Conservation (phyloP, 2,888 invertebrate species). For the Ditula angustiorana region DNA sequence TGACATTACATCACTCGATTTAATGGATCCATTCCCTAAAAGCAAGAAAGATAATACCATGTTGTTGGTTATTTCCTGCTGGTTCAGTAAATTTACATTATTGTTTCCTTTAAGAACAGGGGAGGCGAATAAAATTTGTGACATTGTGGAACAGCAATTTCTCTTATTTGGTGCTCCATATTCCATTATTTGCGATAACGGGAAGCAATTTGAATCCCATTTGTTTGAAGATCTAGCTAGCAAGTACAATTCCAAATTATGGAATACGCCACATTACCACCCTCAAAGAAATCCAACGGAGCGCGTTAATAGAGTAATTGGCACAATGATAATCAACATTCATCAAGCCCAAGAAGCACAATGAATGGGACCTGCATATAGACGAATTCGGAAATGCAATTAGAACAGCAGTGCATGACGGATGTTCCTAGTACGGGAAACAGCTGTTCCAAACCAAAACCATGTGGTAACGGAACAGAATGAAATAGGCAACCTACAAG, state of each 20-base stretch:
- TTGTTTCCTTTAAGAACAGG: neutral
- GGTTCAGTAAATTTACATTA: conserved; percentile 13
- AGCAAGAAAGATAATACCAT: conserved; percentile 7
- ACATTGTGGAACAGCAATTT: conserved; percentile 40
- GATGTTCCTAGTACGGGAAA: too few species aligned
- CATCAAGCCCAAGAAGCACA: conserved; percentile 38
- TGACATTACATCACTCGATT: neutral
- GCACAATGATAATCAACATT: conserved; percentile 49
- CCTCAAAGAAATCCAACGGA: conserved; percentile 58
- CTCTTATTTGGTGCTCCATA: conserved; percentile 40
- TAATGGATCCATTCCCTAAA: conserved; percentile 6
- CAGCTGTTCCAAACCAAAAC: too few species aligned
- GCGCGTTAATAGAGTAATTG: conserved; percentile 50
- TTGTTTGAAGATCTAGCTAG: conserved; percentile 37
- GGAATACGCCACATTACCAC: conserved; percentile 48
- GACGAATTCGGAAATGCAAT: conserved; percentile 11
- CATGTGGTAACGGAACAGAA: neutral
- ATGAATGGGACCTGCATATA: conserved; percentile 22
- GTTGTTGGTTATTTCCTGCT: conserved; percentile 9
- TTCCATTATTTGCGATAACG: conserved; percentile 44
- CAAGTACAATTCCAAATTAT: conserved; percentile 29
- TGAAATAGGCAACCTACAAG: too few species aligned
- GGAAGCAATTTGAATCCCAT: conserved; percentile 40
- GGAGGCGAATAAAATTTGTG: too few species aligned
- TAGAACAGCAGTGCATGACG: conserved; percentile 9